phyloP scores from a whole-genome alignment of 2,113 vertebrate genomes.

The Siphamia tubifer region DNA sequence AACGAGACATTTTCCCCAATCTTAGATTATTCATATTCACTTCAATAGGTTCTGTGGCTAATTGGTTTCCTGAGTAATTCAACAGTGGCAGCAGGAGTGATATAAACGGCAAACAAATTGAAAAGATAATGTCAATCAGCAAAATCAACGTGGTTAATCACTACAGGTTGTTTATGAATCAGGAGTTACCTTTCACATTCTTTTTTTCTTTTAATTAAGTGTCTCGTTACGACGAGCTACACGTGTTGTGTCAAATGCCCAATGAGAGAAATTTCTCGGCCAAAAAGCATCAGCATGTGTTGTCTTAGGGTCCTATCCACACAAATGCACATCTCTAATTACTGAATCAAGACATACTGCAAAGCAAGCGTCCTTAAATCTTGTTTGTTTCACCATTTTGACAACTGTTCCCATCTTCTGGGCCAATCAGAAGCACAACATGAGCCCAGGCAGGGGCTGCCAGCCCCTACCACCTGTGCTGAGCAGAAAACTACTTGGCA shows the following conservation, averaged over 20 bases:
- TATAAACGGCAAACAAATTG: constrained; percentile 57
- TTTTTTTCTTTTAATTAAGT: constrained; percentile 44
- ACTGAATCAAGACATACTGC: background rate
- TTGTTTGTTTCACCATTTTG: constrained; percentile 31
- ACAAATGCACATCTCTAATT: constrained; percentile 29
- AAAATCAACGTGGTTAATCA: constrained; percentile 50
- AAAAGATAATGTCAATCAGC: constrained; percentile 55
- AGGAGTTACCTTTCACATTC: background rate
- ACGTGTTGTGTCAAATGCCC: constrained; percentile 18
- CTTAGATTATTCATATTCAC: constrained; percentile 20
- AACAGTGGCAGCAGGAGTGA: constrained; percentile 41
- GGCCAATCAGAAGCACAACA: constrained; percentile 28
- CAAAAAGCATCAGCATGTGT: background rate
- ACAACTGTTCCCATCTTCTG: constrained; percentile 31
- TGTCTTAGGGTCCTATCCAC: background rate
- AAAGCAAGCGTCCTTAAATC: constrained; percentile 41
- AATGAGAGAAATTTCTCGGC: constrained; percentile 11
- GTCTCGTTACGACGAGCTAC: constrained; percentile 23
- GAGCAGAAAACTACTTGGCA: constrained; percentile 27
- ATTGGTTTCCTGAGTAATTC: constrained; percentile 47
- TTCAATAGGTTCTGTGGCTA: constrained; percentile 37
- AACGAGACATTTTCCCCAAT: constrained; percentile 1
- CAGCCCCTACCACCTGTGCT: constrained; percentile 31
- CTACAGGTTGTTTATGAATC: constrained; percentile 47
- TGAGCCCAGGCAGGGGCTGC: constrained; percentile 17